phyloP scores from a whole-genome alignment of 2,888 invertebrate genomes.

The Mythimna impura region DNA sequence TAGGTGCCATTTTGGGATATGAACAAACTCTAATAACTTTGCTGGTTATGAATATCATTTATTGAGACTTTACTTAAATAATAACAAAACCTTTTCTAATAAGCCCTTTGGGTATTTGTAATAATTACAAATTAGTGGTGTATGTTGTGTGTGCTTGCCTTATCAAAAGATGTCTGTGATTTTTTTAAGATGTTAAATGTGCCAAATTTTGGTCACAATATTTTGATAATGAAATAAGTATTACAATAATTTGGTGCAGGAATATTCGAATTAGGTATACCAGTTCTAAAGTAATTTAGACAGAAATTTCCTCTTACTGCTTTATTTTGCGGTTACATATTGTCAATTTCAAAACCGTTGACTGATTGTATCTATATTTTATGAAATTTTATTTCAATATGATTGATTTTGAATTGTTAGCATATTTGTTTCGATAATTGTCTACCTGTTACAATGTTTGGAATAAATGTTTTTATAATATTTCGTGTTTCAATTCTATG shows the following conservation, averaged over 20 bases:
- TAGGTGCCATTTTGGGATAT: too few relatives aligned
- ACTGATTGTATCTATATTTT: background rate
- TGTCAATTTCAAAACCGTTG: background rate
- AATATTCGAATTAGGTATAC: background rate
- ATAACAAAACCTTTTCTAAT: too few relatives aligned
- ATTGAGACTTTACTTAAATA: too few relatives aligned
- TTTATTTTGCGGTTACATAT: background rate
- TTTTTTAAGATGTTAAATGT: conserved; percentile 6
- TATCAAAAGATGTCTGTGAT: conserved; percentile 21
- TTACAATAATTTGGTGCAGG: background rate
- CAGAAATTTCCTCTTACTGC: background rate
- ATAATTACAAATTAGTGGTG: too few relatives aligned
- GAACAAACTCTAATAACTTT: too few relatives aligned
- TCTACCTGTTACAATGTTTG: background rate
- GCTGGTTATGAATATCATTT: too few relatives aligned
- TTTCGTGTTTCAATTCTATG: background rate
- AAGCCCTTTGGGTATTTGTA: too few relatives aligned
- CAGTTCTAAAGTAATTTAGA: background rate
- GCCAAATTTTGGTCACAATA: conserved; percentile 19
- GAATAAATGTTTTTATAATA: conserved; percentile 13
- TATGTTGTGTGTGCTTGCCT: conserved; percentile 11
- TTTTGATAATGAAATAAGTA: background rate
- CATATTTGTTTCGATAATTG: background rate
- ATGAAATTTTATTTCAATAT: background rate
- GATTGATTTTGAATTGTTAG: background rate